Base-by-base conservation (phyloP, 2,888 invertebrate genomes). In the Choristoneura rosaceana region DNA sequence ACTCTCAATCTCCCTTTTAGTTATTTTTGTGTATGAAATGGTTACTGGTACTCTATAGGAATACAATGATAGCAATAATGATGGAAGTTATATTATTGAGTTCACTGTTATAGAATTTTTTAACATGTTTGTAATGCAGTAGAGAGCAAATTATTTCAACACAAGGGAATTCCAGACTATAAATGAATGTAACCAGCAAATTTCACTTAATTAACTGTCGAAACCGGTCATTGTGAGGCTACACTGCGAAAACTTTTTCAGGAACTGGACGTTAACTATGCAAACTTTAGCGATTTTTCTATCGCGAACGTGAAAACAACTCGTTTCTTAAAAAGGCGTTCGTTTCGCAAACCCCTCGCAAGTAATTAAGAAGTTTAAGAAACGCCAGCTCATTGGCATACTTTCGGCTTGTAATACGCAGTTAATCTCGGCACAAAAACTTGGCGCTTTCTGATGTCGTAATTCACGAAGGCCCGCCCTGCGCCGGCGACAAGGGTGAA, bases 371-470 rank as follows among this genome's bases (percentile, higher is more conserved):
- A 90, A 91, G 88, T 90, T 90, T 84, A 83, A 80, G 82, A 75
- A 89, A 87, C 87, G 87, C 85, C 83, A 82, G 86, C 87, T 90
- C 90, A 91, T 90, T 88, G 90, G 87, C 88, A 90, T 89, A 90
- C 90, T 91, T 91, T 88, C 81, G 80, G 84, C 88, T 88, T 90
- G 89, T 91, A 90, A 89, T 88, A 90, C 89, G 88, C 88, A 89
- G 89, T 89, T 91, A 91, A 90, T 91, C 90, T 90, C 85, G 79
- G 84, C 85, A 84, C 83, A 91, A 91, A 90, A 91, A 90, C 85
- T 91, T 89, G 84, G 84, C 84, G 81, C 84, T 84, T 83, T 84
- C 82, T 83, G 85, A 89, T 87, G 90, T 89, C 90, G 89, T 91
- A 90, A 92, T 90, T 91, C 90, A 91, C 86, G 79, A 81, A 80